Evolutionary conservation across 2,888 invertebrate species (phyloP).

Genomic region (Tanypteryx hageni): DNA sequence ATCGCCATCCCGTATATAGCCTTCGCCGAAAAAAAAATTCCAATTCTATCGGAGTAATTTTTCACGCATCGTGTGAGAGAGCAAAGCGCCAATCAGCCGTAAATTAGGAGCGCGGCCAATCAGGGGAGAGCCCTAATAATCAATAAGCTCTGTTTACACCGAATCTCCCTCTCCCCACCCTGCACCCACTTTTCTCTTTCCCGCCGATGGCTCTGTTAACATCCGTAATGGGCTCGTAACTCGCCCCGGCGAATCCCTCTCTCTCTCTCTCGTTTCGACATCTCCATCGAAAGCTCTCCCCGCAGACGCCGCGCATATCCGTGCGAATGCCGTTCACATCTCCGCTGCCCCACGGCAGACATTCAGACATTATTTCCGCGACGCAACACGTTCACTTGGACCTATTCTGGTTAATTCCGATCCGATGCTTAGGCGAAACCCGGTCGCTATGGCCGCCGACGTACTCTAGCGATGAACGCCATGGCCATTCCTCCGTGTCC

Average conservation of each 20-base stretch:
- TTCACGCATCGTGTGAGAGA: background rate
- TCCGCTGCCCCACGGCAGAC: too few species aligned
- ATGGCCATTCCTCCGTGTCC: too few species aligned
- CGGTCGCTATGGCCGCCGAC: too few species aligned
- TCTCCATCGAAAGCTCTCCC: too few species aligned
- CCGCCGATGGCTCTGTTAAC: background rate
- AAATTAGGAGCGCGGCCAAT: conserved; percentile 58
- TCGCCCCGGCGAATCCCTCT: background rate
- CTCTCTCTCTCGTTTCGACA: too few species aligned
- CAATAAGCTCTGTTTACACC: conserved; percentile 58
- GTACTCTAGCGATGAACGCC: too few species aligned
- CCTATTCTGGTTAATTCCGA: background rate
- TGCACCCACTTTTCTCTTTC: too few species aligned
- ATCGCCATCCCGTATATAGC: background rate
- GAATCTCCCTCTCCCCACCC: background rate
- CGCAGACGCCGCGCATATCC: too few species aligned
- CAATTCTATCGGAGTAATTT: background rate
- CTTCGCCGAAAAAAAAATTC: background rate
- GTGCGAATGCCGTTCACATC: background rate
- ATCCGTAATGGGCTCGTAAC: background rate
- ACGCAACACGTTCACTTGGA: background rate
- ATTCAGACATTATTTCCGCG: too few species aligned
- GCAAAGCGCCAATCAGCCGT: conserved; percentile 41
- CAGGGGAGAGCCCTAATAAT: conserved; percentile 51
- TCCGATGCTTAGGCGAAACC: too few species aligned